phyloP scores from a whole-genome alignment of 2,797 vertebrate genomes.

The Psittacula derbiana region DNA sequence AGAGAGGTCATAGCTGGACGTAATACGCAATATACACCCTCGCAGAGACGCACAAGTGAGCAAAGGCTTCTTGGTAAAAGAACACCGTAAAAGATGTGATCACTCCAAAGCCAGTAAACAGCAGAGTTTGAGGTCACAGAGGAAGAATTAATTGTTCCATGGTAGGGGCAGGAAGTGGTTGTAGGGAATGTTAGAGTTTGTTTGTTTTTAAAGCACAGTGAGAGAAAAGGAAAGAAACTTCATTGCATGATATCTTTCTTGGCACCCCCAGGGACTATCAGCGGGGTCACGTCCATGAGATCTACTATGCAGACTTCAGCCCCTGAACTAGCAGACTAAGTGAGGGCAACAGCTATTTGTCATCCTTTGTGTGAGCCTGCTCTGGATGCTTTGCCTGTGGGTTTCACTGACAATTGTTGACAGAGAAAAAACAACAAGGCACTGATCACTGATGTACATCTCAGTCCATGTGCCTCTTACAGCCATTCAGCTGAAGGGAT shows the following conservation, averaged over 20 bases:
- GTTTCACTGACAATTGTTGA: neutral
- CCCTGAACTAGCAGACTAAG: neutral
- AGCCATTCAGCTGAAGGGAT: neutral
- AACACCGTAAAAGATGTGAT: neutral
- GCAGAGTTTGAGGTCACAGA: neutral
- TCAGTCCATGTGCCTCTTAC: neutral
- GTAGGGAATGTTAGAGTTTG: neutral
- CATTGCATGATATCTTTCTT: neutral
- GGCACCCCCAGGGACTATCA: neutral
- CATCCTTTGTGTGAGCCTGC: neutral
- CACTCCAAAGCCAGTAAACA: neutral
- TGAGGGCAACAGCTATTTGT: neutral
- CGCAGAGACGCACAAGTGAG: neutral
- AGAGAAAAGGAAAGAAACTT: constrained; percentile 2
- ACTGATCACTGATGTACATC: neutral
- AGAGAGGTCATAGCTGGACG: neutral
- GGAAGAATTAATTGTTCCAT: neutral
- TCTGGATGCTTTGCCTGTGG: neutral
- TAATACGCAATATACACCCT: neutral
- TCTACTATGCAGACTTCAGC: neutral
- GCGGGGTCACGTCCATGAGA: neutral
- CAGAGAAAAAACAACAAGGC: neutral
- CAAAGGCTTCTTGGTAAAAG: neutral
- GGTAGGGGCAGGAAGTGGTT: neutral
- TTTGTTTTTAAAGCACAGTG: constrained; percentile 18